Percentiles rank a stretch among this genome's conserved stretches.
Evolutionary conservation across 2,797 vertebrate genomes (phyloP).

Genomic region (Sparus aurata): DNA sequence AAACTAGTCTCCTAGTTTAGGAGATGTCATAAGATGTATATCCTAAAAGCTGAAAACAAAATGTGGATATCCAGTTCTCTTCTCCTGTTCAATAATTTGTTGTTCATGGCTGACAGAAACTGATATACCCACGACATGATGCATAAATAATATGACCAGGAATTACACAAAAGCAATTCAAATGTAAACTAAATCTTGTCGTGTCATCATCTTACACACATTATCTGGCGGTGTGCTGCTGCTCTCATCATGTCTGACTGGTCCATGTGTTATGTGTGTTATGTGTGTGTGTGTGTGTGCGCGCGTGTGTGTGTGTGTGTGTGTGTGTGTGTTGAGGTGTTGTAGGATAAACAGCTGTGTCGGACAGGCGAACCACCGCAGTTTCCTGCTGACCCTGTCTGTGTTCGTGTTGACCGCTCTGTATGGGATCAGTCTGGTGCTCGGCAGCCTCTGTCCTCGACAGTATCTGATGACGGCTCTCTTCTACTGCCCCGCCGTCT

Average conservation of each 20-base stretch:
- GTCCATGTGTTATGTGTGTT: conserved; percentile 26
- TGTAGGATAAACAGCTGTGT: conserved; percentile 98
- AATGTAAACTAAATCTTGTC: not conserved
- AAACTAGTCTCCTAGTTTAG: not conserved
- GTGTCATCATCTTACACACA: not conserved
- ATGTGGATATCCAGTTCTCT: too few relatives aligned
- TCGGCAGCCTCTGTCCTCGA: conserved; percentile 90
- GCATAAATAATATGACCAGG: not conserved
- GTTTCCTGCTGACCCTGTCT: conserved; percentile 92
- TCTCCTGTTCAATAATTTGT: not conserved
- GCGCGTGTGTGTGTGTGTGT: conserved; percentile 36
- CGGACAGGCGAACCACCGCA: conserved; percentile 94
- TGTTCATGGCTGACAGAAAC: too few relatives aligned
- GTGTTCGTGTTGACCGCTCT: conserved; percentile 93
- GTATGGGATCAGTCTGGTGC: conserved; percentile 93
- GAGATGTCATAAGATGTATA: too few relatives aligned
- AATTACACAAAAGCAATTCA: not conserved
- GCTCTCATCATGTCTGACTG: conserved; percentile 27
- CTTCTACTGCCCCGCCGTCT: conserved; percentile 95
- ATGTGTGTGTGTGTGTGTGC: conserved; percentile 32
- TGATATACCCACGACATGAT: not conserved
- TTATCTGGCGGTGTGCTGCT: not conserved
- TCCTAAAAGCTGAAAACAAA: too few relatives aligned
- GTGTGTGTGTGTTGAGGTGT: conserved; percentile 63
- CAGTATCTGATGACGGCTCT: conserved; percentile 87